Percentiles rank a stretch among this genome's conserved stretches.
Evolutionary conservation across 2,113 vertebrate species (phyloP).

Genomic region (Myiopsitta monachus): DNA sequence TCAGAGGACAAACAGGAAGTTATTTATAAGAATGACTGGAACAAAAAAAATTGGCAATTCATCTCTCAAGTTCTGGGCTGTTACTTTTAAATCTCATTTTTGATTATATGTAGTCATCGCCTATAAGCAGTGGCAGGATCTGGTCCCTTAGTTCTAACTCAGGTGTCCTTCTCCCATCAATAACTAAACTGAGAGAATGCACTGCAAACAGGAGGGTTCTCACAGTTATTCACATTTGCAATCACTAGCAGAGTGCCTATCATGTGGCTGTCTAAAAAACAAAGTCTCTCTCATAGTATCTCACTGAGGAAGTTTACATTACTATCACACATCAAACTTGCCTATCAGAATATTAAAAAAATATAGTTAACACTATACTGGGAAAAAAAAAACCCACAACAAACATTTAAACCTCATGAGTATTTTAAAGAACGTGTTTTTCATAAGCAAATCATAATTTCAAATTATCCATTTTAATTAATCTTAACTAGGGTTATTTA

Average conservation of each 20-base stretch:
- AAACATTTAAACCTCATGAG: neutral
- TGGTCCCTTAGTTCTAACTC: neutral
- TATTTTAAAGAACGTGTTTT: neutral
- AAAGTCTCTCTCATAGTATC: neutral
- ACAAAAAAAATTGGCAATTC: neutral
- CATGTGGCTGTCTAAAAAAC: neutral
- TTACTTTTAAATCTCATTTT: neutral
- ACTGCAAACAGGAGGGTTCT: neutral
- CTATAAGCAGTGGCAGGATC: neutral
- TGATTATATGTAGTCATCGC: rapidly evolving
- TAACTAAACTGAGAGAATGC: neutral
- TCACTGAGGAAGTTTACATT: neutral
- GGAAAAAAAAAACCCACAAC: neutral
- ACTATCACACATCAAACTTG: neutral
- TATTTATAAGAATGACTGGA: neutral
- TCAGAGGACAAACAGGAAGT: neutral
- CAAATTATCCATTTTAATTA: neutral
- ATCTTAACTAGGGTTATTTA: neutral
- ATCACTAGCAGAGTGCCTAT: neutral
- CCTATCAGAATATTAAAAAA: neutral
- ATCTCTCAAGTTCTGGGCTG: neutral
- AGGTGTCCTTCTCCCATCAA: neutral
- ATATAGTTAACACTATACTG: neutral
- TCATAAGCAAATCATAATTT: neutral
- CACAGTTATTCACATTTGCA: neutral